Conservation (phyloP, 1,140 invertebrate species). For the Gryon sp. region DNA sequence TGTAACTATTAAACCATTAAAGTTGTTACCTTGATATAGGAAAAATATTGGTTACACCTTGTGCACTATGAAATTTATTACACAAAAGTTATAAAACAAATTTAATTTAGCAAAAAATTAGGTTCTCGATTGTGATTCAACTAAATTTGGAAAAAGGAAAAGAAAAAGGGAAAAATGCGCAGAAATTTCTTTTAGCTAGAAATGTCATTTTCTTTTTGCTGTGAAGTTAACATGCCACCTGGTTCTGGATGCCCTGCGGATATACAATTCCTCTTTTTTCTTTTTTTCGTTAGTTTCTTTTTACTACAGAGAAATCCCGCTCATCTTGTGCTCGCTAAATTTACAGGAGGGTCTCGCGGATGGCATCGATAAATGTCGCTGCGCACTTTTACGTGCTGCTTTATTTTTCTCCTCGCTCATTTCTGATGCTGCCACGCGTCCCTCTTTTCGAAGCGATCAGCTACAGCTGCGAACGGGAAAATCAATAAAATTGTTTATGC, state of each 20-base stretch:
- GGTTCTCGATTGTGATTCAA: background rate
- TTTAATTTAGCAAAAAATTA: background rate
- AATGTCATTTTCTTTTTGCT: conserved; percentile 3
- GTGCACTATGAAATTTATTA: too few relatives aligned
- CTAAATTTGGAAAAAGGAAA: background rate
- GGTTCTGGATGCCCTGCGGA: conserved; percentile 10
- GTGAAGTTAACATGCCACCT: conserved; percentile 25
- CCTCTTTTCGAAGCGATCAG: conserved; percentile 24
- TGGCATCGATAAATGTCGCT: conserved; percentile 21
- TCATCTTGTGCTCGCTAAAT: conserved; percentile 10
- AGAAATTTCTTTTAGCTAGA: background rate
- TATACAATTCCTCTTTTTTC: too few relatives aligned
- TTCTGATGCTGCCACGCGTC: conserved; percentile 23
- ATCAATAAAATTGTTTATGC: conserved; percentile 50
- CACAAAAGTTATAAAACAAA: too few relatives aligned
- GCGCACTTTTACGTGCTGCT: conserved; percentile 13
- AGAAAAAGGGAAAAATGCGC: background rate
- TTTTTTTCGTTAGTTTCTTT: conserved; percentile 10
- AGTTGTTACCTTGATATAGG: too few relatives aligned
- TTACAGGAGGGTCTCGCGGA: conserved; percentile 7
- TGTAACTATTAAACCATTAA: too few relatives aligned
- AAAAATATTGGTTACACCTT: too few relatives aligned
- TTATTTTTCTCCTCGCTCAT: conserved; percentile 24
- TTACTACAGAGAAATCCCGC: conserved; percentile 5
- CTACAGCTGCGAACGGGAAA: conserved; percentile 30